phyloP scores from a whole-genome alignment of 2,113 vertebrate genomes.

The Electrona antarctica region DNA sequence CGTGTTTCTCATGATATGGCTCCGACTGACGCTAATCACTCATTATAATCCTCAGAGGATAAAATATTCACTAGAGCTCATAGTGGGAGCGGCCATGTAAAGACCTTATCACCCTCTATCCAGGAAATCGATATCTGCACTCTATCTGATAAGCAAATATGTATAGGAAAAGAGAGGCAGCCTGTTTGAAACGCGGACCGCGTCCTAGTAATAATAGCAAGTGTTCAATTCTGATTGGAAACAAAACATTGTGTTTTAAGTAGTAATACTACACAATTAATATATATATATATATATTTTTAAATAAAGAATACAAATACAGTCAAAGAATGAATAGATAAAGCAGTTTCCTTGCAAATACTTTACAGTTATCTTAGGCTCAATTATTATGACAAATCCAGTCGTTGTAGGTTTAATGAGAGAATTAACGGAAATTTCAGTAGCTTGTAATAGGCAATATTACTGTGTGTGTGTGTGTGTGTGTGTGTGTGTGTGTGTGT shows the following conservation, averaged over 20 bases:
- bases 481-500: conserved; percentile 16
- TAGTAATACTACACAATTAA: not conserved
- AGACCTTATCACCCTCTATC: conserved; percentile 66
- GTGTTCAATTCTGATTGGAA: not conserved
- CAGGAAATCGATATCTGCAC: conserved; percentile 68
- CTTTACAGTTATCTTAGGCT: conserved; percentile 9
- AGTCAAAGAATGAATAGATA: conserved; percentile 5
- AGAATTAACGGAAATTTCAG: conserved; percentile 9
- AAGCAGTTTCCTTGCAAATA: not conserved
- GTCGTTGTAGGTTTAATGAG: not conserved
- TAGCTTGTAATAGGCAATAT: not conserved
- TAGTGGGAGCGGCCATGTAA: conserved; percentile 35
- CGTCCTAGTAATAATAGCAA: not conserved
- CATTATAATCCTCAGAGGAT: conserved; percentile 67
- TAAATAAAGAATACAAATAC: not conserved
- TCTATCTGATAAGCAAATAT: conserved; percentile 67
- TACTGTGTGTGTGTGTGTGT: not conserved
- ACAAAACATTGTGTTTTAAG: conserved; percentile 1
- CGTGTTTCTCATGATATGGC: conserved; percentile 46
- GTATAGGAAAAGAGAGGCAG: not conserved
- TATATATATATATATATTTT: not conserved
- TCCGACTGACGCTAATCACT: conserved; percentile 60
- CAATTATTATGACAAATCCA: conserved; percentile 5
- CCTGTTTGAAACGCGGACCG: conserved; percentile 20
- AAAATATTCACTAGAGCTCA: conserved; percentile 59